A percentile compares a stretch with the other conserved stretches of the same genome.
Conservation (phyloP, 2,113 vertebrate species). For the Hystrix cristata region DNA sequence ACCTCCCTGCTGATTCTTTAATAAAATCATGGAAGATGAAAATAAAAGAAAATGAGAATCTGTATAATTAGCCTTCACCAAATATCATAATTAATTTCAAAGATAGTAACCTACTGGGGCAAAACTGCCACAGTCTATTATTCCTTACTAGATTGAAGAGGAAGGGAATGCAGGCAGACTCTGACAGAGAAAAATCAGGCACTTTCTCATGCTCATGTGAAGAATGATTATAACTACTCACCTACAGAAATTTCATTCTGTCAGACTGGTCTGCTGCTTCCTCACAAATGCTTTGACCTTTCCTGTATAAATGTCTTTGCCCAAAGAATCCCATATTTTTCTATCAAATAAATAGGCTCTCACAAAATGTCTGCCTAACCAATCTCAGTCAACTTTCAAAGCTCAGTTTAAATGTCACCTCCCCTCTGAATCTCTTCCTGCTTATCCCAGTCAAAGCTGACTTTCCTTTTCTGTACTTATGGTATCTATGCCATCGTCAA, state of each 20-base stretch:
- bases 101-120: neutral
- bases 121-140: neutral
- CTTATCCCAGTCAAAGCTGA: neutral
- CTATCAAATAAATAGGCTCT: conserved; percentile 1
- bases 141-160: neutral
- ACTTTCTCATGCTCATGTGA: neutral
- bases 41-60: neutral
- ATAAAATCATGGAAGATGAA: neutral
- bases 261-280: neutral
- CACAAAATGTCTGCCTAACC: neutral
- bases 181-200: neutral
- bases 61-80: neutral
- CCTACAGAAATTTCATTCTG: neutral
- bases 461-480: neutral
- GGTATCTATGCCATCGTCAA: neutral
- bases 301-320: neutral
- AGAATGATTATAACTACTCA: neutral
- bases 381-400: conserved; percentile 23
- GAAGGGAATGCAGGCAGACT: neutral
- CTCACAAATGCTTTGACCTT: neutral
- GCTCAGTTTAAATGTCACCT: neutral
- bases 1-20: neutral
- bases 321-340: neutral
- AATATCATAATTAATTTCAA: conserved; percentile 1
- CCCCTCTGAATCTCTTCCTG: neutral